Conservation (phyloP, 53 echinoderm and acorn worm genomes). For the Echinometra lucunter region DNA sequence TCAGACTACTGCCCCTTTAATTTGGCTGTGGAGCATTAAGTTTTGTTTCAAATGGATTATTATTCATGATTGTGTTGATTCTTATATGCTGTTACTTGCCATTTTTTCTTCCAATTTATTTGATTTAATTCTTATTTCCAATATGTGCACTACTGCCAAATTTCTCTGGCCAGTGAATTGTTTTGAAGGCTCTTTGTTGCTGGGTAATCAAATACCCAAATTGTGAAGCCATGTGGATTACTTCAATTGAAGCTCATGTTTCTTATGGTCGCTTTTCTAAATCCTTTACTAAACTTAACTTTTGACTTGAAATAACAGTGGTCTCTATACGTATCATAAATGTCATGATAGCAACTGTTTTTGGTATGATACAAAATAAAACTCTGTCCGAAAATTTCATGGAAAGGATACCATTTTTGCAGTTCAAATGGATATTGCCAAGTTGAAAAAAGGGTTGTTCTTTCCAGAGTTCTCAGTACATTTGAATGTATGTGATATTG, state of each 20-base stretch:
- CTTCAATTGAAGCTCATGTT: conserved; percentile 7
- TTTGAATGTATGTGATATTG: too few species aligned
- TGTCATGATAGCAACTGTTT: too few species aligned
- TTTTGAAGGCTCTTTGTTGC: conserved; percentile 38
- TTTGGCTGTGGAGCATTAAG: neutral
- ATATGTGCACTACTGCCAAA: neutral
- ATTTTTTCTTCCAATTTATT: neutral
- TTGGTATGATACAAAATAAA: too few species aligned
- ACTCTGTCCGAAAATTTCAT: too few species aligned
- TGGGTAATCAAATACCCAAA: conserved; percentile 15
- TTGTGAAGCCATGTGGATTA: neutral
- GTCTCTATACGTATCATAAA: too few species aligned
- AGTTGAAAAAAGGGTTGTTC: too few species aligned
- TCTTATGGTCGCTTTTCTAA: neutral
- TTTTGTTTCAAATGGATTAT: neutral
- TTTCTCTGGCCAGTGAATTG: neutral
- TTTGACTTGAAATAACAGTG: neutral
- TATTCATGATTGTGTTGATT: neutral
- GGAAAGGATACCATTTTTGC: too few species aligned
- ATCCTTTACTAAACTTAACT: neutral
- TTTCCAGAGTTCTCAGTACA: too few species aligned
- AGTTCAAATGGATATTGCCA: too few species aligned
- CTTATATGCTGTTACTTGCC: neutral
- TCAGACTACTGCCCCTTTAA: conserved; percentile 10
- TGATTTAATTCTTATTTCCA: neutral